Base-by-base conservation (phyloP, 2,113 vertebrate species). In the Lampris megalopsis region DNA sequence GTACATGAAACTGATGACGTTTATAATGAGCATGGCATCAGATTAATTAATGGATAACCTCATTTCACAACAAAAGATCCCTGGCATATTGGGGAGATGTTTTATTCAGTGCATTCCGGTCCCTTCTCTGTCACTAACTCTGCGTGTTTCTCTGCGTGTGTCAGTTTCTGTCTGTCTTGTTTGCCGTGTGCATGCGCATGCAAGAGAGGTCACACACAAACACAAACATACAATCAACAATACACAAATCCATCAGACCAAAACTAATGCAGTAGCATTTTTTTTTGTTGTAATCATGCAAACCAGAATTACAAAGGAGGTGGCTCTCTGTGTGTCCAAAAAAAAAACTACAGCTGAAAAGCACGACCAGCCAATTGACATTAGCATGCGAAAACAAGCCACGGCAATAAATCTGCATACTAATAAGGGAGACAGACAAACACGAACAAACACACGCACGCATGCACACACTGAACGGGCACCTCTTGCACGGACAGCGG, bases 351-450 rank as follows among this genome's bases (percentile, higher is more conserved):
- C 24, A 24, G 52, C 2, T 68, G 62, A 84, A 76, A 64, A 1
- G 67, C 74, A 54, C 73, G 43, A 71, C 48, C 73, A 67, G 83
- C 60, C 78, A 66, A 59, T 79, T 71, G 13, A 68, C 77, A 89
- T 90, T 88, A 86, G 84, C 87, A 88, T 86, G 75, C 85, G 74
- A 89, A 88, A 82, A 74, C 84, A 74, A 58, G 50, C 45, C n/a
- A 37, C 68, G 61, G 52, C 59, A 48, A 69, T 53, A 74, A 74
- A 86, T 77, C 58, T 65, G 88, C 89, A 91, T 80, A 61, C 52
- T 71, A 77, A 91, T 71, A 84, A 90, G 88, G 88, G 86, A 86
- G 88, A 79, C 74, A 24, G 63, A 62, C 56, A 37, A 3, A 70
- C 40, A 8, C 13, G 59, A 71, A 56, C 7, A 68, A n/a, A 40